Base-by-base conservation (phyloP, 2,888 invertebrate genomes). In the Lottia scabra region DNA sequence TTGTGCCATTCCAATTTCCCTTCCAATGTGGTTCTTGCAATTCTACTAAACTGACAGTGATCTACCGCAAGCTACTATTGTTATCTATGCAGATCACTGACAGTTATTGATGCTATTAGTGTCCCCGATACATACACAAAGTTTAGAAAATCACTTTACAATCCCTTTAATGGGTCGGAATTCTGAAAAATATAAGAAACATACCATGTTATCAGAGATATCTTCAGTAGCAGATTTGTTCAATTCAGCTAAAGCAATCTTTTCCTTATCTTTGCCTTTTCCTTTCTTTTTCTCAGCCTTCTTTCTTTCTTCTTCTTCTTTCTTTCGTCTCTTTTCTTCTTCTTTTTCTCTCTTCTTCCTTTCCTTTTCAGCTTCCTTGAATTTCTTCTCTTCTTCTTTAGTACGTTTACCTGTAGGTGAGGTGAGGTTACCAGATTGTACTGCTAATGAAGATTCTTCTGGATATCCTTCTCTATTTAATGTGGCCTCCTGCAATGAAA, bases 231-330 rank as follows among this genome's bases (percentile, higher is more conserved):
- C 63, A 15, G 74, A 73, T 26, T 71, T 72, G 46, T 75, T 70
- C 63, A 75, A 67, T 12, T 72, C 73, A 64, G 68, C 68, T 48
- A 71, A 27, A 15, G 67, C 43, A 5, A 73, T 72, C 27, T 71
- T 72, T 63, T 71, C 70, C 23, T 63, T 67, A n/a, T 72, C 78
- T 73, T 82, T 83, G 66, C 92, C 92, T 86, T 92, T 91, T 70
- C 79, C 77, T 63, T 83, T 83, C 72, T 78, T 81, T 38, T 68
- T 78, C 63, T 77, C 77, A 62, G 77, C 78, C 43, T 77, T 75
- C 68, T 69, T 73, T 63, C 78, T 77, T 56, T 80, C 75, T 56
- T 75, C 74, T 67, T 80, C 79, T 46, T 75, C 73, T 65, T 83
- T 76, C 69, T 83, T 83, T 63, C 75, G 75, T 46, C 80, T 77